phyloP scores from a whole-genome alignment of 2,113 vertebrate genomes.

The Rousettus leschenaultii region DNA sequence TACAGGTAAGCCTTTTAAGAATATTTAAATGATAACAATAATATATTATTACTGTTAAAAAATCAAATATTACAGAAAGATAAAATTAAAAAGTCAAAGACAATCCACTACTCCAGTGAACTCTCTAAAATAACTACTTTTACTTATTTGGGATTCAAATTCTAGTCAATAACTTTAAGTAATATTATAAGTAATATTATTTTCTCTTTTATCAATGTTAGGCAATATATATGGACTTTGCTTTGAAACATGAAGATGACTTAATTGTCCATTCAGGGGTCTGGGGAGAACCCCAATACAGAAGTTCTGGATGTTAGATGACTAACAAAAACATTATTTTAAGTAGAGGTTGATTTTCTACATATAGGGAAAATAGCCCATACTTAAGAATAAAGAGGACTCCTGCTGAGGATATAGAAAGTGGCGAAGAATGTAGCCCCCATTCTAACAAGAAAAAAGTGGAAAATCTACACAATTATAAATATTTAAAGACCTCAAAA shows the following conservation, averaged over 20 bases:
- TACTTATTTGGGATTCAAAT: not conserved
- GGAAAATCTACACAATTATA: not conserved
- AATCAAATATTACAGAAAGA: not conserved
- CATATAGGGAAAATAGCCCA: not conserved
- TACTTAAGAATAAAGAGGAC: not conserved
- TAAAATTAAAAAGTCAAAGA: not conserved
- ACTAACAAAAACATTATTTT: not conserved
- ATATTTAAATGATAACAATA: not conserved
- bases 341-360: not conserved
- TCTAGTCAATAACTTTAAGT: not conserved
- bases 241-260: not conserved
- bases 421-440: not conserved
- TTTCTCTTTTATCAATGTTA: not conserved
- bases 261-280: not conserved
- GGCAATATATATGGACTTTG: not conserved
- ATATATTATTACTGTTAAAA: not conserved
- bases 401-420: not conserved
- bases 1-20: not conserved
- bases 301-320: not conserved
- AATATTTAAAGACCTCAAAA: not conserved
- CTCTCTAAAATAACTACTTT: not conserved
- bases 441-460: not conserved
- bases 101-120: not conserved
- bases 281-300: not conserved
- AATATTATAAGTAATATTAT: not conserved